Conservation (phyloP, 2,113 vertebrate species). For the Mesocricetus auratus region DNA sequence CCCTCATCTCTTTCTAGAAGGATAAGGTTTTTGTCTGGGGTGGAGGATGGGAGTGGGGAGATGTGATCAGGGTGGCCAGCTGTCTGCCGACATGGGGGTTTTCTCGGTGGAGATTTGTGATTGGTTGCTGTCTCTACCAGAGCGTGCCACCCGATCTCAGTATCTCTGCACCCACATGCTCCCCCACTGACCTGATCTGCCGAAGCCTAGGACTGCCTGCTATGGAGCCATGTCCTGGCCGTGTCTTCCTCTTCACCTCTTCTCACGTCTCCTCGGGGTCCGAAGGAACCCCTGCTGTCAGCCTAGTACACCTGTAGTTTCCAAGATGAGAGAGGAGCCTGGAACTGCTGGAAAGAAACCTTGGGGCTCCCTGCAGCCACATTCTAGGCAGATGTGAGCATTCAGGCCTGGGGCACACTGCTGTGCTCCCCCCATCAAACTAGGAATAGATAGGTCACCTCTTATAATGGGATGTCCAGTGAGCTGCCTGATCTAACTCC, state of each 20-base stretch:
- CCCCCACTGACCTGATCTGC: background rate
- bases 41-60: background rate
- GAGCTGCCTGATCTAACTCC: background rate
- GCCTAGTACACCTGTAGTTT: background rate
- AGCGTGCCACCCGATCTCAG: background rate
- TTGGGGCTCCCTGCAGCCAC: background rate
- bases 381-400: too few relatives aligned
- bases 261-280: background rate
- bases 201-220: background rate
- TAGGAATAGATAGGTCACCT: background rate
- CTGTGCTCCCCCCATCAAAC: background rate
- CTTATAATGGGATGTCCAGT: background rate
- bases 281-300: background rate
- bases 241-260: too few relatives aligned
- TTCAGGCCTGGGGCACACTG: background rate
- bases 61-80: constrained; percentile 12
- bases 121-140: background rate
- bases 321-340: background rate
- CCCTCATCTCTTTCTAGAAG: constrained; percentile 50
- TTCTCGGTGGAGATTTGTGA: background rate
- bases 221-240: background rate
- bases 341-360: background rate
- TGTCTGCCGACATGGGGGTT: background rate
- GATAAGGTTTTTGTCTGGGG: background rate
- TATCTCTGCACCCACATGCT: too few relatives aligned